phyloP scores from a whole-genome alignment of 2,888 invertebrate genomes.

The Cremastinae sp. region DNA sequence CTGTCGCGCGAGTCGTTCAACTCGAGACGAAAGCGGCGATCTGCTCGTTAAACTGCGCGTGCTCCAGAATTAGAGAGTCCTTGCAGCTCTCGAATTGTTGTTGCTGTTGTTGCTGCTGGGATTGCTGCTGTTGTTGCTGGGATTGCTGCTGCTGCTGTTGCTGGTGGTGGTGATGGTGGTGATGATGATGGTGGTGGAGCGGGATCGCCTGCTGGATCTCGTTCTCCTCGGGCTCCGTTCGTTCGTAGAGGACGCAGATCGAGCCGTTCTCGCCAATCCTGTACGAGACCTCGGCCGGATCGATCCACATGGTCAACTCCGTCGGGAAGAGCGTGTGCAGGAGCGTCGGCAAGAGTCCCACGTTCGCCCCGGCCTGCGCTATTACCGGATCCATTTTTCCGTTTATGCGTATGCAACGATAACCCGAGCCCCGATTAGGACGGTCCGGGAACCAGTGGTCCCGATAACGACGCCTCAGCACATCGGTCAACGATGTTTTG shows the following conservation, averaged over 20 bases:
- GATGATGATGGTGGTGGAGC: conserved; percentile 41
- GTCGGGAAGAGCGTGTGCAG: conserved; percentile 84
- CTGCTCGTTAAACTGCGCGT: conserved; percentile 78
- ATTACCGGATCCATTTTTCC: conserved; percentile 87
- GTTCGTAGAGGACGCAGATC: conserved; percentile 83
- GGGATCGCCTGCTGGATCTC: conserved; percentile 58
- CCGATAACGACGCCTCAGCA: conserved; percentile 81
- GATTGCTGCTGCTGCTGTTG: conserved; percentile 53
- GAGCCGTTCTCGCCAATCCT: conserved; percentile 85
- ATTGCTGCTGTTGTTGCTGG: conserved; percentile 21
- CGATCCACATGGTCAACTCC: conserved; percentile 90
- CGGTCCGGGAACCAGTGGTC: conserved; percentile 89
- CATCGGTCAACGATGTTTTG: conserved; percentile 80
- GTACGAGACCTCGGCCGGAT: conserved; percentile 87
- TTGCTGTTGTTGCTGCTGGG: conserved; percentile 66
- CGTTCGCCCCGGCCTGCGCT: conserved; percentile 84
- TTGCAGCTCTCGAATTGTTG: conserved; percentile 79
- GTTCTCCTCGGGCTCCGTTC: conserved; percentile 72
- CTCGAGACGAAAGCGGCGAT: conserved; percentile 79
- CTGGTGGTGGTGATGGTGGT: conserved; percentile 25
- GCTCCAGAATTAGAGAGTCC: conserved; percentile 77
- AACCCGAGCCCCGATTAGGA: conserved; percentile 87
- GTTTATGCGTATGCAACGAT: conserved; percentile 87
- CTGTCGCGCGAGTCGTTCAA: conserved; percentile 68
- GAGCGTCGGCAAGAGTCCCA: conserved; percentile 84